Conservation (phyloP, 2,888 invertebrate species). For the Toxonevra muliebris region DNA sequence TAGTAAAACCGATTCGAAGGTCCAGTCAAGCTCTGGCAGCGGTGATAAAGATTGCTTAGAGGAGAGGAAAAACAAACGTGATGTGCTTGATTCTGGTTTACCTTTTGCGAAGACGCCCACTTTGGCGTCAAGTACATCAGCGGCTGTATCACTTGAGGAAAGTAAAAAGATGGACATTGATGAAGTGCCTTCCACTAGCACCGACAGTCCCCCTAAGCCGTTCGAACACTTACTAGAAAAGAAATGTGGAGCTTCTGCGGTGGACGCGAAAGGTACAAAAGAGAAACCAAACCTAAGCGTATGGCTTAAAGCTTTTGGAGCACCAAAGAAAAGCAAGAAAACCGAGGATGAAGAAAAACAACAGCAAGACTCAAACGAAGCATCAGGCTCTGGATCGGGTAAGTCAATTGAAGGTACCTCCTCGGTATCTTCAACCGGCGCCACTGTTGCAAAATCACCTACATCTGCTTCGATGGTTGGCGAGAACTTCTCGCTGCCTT, state of each 20-base stretch:
- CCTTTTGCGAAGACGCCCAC: conserved; percentile 30
- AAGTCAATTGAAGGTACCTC: conserved; percentile 38
- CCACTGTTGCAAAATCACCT: conserved; percentile 50
- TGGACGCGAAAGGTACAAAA: conserved; percentile 28
- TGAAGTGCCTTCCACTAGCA: conserved; percentile 36
- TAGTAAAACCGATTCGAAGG: conserved; percentile 43
- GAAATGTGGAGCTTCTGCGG: conserved; percentile 24
- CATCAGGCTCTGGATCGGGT: conserved; percentile 27
- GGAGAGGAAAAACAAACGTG: conserved; percentile 43
- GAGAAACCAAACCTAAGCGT: conserved; percentile 81
- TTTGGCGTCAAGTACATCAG: conserved; percentile 26
- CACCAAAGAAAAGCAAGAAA: conserved; percentile 80
- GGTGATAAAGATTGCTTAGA: conserved; percentile 46
- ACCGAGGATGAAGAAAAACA: conserved; percentile 67
- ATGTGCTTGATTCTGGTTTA: conserved; percentile 33
- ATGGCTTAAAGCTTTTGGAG: conserved; percentile 92
- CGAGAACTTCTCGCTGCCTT: conserved; percentile 60
- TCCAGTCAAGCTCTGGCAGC: background rate
- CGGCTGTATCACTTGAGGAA: conserved; percentile 25
- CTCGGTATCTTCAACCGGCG: conserved; percentile 32
- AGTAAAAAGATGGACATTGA: conserved; percentile 36
- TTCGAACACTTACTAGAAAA: conserved; percentile 50
- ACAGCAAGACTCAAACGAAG: conserved; percentile 36
- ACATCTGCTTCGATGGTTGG: conserved; percentile 39
- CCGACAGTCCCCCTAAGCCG: conserved; percentile 32